Evolutionary conservation across 2,888 invertebrate species (phyloP), one percentile per base, ranked within the genome.

Genomic region (Eupeodes luniger): DNA sequence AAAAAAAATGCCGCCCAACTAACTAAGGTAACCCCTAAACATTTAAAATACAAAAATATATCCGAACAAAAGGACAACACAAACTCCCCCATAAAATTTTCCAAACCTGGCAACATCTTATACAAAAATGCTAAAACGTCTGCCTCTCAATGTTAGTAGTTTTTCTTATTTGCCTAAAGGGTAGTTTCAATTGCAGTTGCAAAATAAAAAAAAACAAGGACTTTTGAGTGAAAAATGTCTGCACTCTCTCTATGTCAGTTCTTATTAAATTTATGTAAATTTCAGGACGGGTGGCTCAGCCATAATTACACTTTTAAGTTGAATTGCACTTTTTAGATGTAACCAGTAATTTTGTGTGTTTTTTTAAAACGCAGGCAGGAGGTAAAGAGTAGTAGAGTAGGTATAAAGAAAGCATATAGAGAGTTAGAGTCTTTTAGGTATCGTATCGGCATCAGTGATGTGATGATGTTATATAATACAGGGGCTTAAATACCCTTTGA

Each of bases 251-350:
- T 51, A 34, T 57, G 64, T 51, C 47, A 27, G 47, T 62, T 77
- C 57, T 53, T 81, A 81, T 81, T 78, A 70, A 79, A 82, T 82
- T 86, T 82, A 76, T 47, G 66, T 74, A 81, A 86, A 81, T 67
- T 72, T 57, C 66, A 82, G 83, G 70, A 70, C 72, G 47, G 36
- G 44, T 51, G 55, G 59, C 70, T 34, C 62, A 64, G 76, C 72
- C 72, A 55, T 88, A 88, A 88, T 88, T 88, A 85, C 75, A 78
- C 87, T 88, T 88, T 88, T 74, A 74, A 88, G 78, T 88, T 81
- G 81, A 88, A 88, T 88, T 88, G 88, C 85, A 88, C 85, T 85
- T 88, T 88, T 85, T 55, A 85, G 81, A 85, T 75, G 85, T 85
- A 88, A 85, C 85, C 88, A 84, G 85, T 88, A 81, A 88, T 88